Conservation (phyloP, 2,113 vertebrate genomes). For the Cyprinodon tularosa region DNA sequence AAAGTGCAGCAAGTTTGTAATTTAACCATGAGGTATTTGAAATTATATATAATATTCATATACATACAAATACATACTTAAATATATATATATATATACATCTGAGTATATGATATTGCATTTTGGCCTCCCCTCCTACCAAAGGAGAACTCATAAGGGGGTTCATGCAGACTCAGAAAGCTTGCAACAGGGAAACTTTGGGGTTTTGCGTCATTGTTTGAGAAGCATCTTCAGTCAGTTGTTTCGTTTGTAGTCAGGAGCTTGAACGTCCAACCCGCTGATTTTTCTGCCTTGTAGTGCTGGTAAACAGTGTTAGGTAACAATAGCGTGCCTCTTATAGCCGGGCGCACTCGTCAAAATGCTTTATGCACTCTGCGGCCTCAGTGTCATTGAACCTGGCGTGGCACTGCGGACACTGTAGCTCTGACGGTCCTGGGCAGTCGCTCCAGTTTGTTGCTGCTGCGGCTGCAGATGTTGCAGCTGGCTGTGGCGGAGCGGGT, state of each 20-base stretch:
- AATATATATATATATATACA: not conserved
- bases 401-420: constrained; percentile 89
- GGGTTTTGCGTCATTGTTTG: constrained; percentile 25
- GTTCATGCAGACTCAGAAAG: not conserved
- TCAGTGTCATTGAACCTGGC: constrained; percentile 81
- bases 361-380: constrained; percentile 84
- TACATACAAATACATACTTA: not conserved
- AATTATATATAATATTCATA: not conserved
- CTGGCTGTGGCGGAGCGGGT: constrained; percentile 41
- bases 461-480: constrained; percentile 30
- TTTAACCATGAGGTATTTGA: constrained; percentile 73
- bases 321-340: constrained; percentile 52
- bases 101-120: constrained; percentile 28
- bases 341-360: constrained; percentile 85
- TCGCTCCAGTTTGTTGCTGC: constrained; percentile 37
- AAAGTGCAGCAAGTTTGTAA: constrained; percentile 78
- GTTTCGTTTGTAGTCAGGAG: constrained; percentile 43
- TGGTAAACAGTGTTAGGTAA: constrained; percentile 67
- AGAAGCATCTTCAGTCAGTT: constrained; percentile 35
- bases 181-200: constrained; percentile 29
- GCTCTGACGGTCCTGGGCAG: constrained; percentile 74
- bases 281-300: constrained; percentile 60
- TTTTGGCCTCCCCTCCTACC: constrained; percentile 26
- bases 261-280: constrained; percentile 39
- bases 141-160: constrained; percentile 10